Percentiles rank a stretch among this genome's conserved stretches.
These are phyloP conservation scores for Samia ricini DNA, from an alignment of 1,140 invertebrate genomes.

Conservation along the genomic window DNA sequence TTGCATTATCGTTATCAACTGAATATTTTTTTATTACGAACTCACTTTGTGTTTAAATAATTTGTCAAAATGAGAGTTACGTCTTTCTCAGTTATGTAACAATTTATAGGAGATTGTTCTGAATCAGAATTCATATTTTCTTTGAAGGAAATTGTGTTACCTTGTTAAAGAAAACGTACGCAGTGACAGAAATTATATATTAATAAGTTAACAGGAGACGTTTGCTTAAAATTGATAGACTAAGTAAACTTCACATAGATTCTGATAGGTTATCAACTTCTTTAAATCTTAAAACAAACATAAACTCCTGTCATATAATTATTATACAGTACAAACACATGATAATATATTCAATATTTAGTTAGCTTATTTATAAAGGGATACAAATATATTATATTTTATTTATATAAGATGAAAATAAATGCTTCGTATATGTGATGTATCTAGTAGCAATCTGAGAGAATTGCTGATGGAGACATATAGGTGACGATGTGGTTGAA, in stretches of 20 bases:
- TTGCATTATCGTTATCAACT: conserved; percentile 47
- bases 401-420: background rate
- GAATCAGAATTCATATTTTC: background rate
- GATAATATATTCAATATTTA: background rate
- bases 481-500: too few relatives aligned
- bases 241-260: background rate
- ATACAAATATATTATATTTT: background rate
- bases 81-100: conserved; percentile 42
- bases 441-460: background rate
- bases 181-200: background rate
- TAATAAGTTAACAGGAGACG: background rate
- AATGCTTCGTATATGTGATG: background rate
- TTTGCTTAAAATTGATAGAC: background rate
- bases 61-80: conserved; percentile 41
- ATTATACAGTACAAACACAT: background rate
- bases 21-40: conserved; percentile 31
- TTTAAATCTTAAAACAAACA: background rate
- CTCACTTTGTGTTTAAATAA: conserved; percentile 26
- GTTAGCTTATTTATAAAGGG: background rate
- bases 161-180: background rate
- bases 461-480: too few relatives aligned
- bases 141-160: background rate
- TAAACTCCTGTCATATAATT: background rate
- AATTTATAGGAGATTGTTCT: conserved; percentile 35
- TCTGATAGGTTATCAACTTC: conserved; percentile 3